Base-by-base conservation (phyloP, 2,797 vertebrate genomes). In the Acanthurus leucopareius region DNA sequence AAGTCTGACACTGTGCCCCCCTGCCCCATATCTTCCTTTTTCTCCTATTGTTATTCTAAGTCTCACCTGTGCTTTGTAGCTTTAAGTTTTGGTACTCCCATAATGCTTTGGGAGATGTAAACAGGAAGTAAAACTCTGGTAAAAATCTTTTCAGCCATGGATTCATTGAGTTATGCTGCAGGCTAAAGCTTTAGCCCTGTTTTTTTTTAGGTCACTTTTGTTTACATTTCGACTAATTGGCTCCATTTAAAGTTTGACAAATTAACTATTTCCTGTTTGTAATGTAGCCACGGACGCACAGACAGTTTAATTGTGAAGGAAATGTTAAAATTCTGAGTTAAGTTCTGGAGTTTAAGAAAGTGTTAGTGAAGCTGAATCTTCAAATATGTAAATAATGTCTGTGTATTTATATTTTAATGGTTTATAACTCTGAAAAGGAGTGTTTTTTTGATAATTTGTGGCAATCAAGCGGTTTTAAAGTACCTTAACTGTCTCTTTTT, bases 1-100 rank as follows among this genome's bases (percentile, higher is more conserved):
- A 75, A 77, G 17, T 59, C 44, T 80, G 63, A 65, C 35, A 35
- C 45, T 32, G 53, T 25, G 22, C 20, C 17, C 22, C 38, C n/a
- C n/a, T n/a, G n/a, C n/a, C n/a, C n/a, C n/a, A n/a, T n/a, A n/a
- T n/a, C n/a, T n/a, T n/a, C 13, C n/a, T 35, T 16, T 3, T 2
- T 25, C 15, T 19, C 40, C 4, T 25, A 0, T 42, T 28, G 8
- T 10, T 58, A 10, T 11, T 40, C 1, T 35, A 5, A 32, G 2
- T 45, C n/a, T 54, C 52, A 14, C 32, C n/a, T 63, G 32, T 62
- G 0, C n/a, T 40, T 53, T 5, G 10, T 8, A 11, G 25, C 32
- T 49, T 25, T 17, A 10, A 0, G 17, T 44, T 51, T 52, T 35
- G 15, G 40, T 19, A 32, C n/a, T 44, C 54, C 69, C 60, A 66